Evolutionary conservation across 1,140 invertebrate genomes (phyloP).

Genomic region (Proctacanthus coquilletti): DNA sequence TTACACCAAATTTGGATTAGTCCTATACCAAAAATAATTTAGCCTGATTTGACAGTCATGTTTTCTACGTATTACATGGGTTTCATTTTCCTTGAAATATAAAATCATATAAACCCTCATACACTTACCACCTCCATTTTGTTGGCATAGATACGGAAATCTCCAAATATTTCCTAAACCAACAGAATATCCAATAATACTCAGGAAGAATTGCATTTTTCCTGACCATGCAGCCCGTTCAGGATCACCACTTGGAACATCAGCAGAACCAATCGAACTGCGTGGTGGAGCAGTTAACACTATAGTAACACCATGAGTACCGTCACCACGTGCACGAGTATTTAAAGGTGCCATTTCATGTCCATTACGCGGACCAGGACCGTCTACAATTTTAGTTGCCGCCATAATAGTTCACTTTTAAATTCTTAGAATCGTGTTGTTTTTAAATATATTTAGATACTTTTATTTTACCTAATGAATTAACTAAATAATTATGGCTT

Average conservation of each 20-base stretch:
- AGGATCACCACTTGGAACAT: constrained; percentile 27
- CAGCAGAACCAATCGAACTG: constrained; percentile 35
- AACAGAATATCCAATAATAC: constrained; percentile 79
- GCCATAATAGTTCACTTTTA: constrained; percentile 17
- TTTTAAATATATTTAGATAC: too few species aligned
- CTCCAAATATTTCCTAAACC: constrained; percentile 89
- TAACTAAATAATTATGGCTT: too few species aligned
- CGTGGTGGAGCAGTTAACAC: constrained; percentile 36
- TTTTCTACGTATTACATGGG: too few species aligned
- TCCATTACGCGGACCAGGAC: constrained; percentile 31
- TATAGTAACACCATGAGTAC: constrained; percentile 46
- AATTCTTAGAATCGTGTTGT: too few species aligned
- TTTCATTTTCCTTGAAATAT: too few species aligned
- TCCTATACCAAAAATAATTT: too few species aligned
- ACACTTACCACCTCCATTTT: constrained; percentile 81
- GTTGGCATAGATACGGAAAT: constrained; percentile 88
- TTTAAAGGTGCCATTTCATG: constrained; percentile 65
- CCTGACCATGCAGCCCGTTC: constrained; percentile 63
- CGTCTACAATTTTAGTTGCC: constrained; percentile 30
- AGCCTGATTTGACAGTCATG: too few species aligned
- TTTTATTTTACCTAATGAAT: too few species aligned
- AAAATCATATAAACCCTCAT: too few species aligned
- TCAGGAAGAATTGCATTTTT: constrained; percentile 81
- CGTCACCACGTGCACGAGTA: constrained; percentile 39
- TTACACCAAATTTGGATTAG: too few species aligned